These are phyloP conservation scores for Cetoscarus ocellatus DNA, from an alignment of 2,797 vertebrate genomes.

Conservation along the genomic window DNA sequence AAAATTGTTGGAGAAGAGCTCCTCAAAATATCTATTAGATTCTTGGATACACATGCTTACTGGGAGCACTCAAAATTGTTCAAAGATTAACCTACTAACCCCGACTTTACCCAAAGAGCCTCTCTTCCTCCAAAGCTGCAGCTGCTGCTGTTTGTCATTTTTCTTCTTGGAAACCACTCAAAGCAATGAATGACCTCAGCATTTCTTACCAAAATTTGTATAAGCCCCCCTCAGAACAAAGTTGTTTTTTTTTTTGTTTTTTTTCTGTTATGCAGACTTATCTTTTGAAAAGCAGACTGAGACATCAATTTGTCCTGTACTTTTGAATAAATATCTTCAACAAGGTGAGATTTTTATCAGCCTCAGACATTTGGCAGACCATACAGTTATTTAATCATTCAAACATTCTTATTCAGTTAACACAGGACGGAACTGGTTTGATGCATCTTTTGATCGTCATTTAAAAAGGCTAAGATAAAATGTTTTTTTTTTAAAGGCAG, in stretches of 20 bases:
- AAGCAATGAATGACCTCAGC: neutral
- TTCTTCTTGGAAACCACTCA: neutral
- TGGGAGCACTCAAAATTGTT: neutral
- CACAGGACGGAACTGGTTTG: no score
- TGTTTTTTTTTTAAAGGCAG: no score
- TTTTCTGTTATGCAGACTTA: neutral
- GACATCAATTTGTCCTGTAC: no score
- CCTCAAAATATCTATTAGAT: constrained; percentile 8
- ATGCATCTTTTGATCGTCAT: no score
- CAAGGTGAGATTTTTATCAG: no score
- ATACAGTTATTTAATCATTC: no score
- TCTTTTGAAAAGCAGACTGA: neutral
- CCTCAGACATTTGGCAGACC: no score
- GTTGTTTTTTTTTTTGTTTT: neutral
- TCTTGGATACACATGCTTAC: neutral
- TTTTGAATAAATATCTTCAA: no score
- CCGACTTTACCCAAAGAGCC: neutral
- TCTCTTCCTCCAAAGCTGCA: neutral
- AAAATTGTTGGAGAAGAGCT: neutral
- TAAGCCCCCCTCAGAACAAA: neutral
- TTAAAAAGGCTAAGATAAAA: no score
- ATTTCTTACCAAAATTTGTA: neutral
- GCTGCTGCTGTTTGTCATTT: neutral
- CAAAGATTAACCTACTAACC: constrained; percentile 6
- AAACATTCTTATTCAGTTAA: no score